phyloP scores from a whole-genome alignment of 2,888 invertebrate genomes.

The Poecilus cupreus region DNA sequence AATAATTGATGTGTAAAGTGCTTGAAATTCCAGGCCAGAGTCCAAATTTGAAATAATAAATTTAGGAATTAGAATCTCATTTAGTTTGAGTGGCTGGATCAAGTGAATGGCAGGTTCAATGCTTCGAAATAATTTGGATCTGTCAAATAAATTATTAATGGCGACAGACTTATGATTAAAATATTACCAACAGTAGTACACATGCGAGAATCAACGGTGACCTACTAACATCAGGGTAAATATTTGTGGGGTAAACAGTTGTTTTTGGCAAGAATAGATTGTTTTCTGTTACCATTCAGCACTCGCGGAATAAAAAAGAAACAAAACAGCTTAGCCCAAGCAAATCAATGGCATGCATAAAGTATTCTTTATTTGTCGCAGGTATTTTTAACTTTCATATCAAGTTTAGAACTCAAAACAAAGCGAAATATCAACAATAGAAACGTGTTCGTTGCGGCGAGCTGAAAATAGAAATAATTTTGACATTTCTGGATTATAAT shows the following conservation, averaged over 20 bases:
- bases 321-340: no score
- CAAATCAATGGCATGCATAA: no score
- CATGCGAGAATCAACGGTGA: neutral
- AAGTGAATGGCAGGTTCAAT: neutral
- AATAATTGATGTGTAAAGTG: no score
- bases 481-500: neutral
- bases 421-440: constrained; percentile 6
- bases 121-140: neutral
- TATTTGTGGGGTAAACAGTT: no score
- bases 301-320: no score
- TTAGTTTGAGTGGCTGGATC: neutral
- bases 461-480: neutral
- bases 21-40: neutral
- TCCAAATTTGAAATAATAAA: neutral
- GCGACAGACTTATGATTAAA: neutral
- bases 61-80: neutral
- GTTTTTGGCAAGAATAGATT: no score
- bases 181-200: neutral
- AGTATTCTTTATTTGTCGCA: no score
- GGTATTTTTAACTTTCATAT: no score
- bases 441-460: neutral
- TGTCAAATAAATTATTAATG: neutral
- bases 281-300: no score
- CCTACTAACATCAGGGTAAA: neutral
- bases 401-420: no score